Conservation (phyloP, 2,113 vertebrate species). For the Phaethon lepturus region DNA sequence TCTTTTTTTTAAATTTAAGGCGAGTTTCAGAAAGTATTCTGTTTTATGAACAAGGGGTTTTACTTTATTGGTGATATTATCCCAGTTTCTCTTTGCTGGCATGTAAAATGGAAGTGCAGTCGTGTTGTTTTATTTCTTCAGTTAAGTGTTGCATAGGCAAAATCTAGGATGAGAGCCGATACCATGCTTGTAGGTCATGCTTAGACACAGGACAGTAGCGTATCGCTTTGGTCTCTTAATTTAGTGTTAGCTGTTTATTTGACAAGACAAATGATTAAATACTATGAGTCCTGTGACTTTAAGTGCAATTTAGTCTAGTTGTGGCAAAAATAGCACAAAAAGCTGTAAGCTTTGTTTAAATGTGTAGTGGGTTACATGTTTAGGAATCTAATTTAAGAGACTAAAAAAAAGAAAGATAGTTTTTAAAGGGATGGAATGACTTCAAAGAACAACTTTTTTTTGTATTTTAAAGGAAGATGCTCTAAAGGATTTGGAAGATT, state of each 20-base stretch:
- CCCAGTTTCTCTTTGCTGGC: background rate
- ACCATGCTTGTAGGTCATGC: accelerated
- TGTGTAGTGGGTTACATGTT: too few species aligned
- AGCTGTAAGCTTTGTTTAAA: background rate
- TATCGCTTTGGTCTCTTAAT: background rate
- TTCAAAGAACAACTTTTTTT: background rate
- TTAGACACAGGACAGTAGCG: accelerated
- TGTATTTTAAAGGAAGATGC: slow-evolving; percentile 85
- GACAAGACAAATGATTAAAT: background rate
- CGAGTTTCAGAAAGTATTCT: background rate
- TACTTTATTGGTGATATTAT: background rate
- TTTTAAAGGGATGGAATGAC: background rate
- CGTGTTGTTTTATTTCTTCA: accelerated
- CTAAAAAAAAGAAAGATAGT: background rate
- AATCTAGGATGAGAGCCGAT: background rate
- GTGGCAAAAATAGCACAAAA: background rate
- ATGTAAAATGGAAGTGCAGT: background rate
- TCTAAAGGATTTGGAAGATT: slow-evolving; percentile 85
- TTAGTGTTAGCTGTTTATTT: background rate
- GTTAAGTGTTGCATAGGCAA: background rate
- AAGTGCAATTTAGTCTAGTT: background rate
- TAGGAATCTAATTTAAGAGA: background rate
- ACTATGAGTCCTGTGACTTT: background rate
- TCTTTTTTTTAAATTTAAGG: background rate
- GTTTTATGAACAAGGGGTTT: background rate